Percentiles rank a stretch among this genome's conserved stretches.
Conservation (phyloP, 2,888 invertebrate species). For the Diachrysia chrysitis region DNA sequence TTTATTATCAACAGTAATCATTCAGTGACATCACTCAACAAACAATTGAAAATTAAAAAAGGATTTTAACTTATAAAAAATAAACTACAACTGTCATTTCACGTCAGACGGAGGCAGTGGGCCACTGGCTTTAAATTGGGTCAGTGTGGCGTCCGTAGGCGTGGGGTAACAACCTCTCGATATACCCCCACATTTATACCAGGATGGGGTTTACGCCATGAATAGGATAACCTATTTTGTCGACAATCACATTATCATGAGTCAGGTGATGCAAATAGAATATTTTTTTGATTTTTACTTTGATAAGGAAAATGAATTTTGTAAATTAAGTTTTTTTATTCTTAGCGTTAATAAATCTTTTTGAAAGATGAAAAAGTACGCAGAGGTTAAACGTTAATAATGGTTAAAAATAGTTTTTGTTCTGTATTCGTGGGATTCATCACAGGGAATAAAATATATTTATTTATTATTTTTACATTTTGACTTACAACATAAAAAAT, state of each 20-base stretch:
- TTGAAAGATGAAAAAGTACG: too few species aligned
- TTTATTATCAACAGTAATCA: too few species aligned
- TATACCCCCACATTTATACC: conserved; percentile 33
- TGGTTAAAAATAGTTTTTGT: too few species aligned
- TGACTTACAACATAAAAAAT: too few species aligned
- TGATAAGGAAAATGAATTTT: too few species aligned
- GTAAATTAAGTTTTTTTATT: too few species aligned
- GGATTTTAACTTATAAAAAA: conserved; percentile 20
- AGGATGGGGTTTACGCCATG: conserved; percentile 26
- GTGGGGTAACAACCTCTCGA: conserved; percentile 51
- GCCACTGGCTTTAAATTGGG: conserved; percentile 41
- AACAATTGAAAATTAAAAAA: conserved; percentile 11
- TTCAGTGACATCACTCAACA: neutral
- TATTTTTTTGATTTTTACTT: neutral
- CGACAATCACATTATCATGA: neutral
- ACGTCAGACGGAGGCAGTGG: conserved; percentile 44
- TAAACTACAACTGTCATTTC: conserved; percentile 51
- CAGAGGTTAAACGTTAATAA: too few species aligned
- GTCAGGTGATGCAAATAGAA: neutral
- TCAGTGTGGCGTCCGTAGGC: conserved; percentile 50
- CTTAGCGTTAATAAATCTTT: too few species aligned
- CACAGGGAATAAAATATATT: too few species aligned
- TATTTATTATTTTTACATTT: too few species aligned
- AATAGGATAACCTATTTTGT: conserved; percentile 50
- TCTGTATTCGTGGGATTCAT: too few species aligned